Percentiles rank a stretch among this genome's conserved stretches.
Evolutionary conservation across 2,888 invertebrate species (phyloP).

Genomic region (Eupithecia abbreviata): DNA sequence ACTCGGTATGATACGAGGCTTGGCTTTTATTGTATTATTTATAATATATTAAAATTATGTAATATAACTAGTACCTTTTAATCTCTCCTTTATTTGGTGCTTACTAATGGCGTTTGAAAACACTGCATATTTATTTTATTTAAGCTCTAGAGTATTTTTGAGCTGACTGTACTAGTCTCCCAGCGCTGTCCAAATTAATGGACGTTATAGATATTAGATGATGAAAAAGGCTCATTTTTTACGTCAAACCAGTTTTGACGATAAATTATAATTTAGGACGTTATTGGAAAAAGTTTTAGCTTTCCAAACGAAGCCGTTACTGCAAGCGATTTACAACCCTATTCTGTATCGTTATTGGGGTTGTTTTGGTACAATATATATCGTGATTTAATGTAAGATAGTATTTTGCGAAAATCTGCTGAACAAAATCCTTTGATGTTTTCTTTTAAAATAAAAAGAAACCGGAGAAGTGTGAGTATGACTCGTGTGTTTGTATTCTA

Average conservation of each 20-base stretch:
- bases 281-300: conserved; percentile 6
- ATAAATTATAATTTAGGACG: conserved; percentile 7
- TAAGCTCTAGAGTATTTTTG: neutral
- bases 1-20: no score
- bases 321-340: neutral
- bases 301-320: neutral
- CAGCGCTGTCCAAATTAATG: neutral
- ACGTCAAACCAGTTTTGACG: conserved; percentile 5
- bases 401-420: neutral
- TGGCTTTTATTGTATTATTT: no score
- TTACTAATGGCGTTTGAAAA: neutral
- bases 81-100: no score
- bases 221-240: conserved; percentile 6
- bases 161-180: neutral
- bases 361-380: neutral
- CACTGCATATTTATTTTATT: no score
- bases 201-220: neutral
- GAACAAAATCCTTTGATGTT: neutral
- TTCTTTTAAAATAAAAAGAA: neutral
- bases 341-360: neutral
- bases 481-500: neutral
- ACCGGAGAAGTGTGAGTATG: neutral
- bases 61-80: no score
- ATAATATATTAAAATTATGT: no score
- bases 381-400: neutral